phyloP scores from a whole-genome alignment of 2,888 invertebrate genomes.

The Mystacides longicornis region DNA sequence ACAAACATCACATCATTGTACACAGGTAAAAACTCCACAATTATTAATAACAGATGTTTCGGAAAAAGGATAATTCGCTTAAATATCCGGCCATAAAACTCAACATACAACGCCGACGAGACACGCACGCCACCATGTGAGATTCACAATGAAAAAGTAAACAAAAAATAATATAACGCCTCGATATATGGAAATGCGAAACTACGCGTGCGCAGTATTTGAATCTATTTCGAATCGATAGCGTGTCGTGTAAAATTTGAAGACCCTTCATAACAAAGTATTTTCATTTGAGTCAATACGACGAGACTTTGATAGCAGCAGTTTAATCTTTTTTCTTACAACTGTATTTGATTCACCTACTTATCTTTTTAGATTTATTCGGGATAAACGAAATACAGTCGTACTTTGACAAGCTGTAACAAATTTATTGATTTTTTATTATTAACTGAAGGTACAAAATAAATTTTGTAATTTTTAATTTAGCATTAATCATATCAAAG shows the following conservation, averaged over 20 bases:
- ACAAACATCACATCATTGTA: constrained; percentile 10
- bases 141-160: constrained; percentile 7
- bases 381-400: neutral
- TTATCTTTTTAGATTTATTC: neutral
- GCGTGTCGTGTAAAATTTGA: neutral
- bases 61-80: constrained; percentile 5
- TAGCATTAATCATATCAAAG: too few relatives aligned
- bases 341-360: neutral
- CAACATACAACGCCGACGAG: neutral
- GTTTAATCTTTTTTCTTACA: neutral
- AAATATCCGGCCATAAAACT: neutral
- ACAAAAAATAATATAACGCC: neutral
- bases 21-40: constrained; percentile 18
- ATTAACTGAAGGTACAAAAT: neutral
- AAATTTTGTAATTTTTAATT: too few relatives aligned
- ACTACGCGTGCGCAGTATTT: neutral
- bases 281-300: neutral
- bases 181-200: neutral
- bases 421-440: neutral
- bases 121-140: neutral
- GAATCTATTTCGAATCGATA: neutral
- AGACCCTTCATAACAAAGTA: neutral
- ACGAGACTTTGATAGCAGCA: neutral
- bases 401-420: neutral
- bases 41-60: constrained; percentile 17